Evolutionary conservation across 2,113 vertebrate genomes (phyloP), one percentile per base, ranked within the genome.

Genomic region (Takifugu flavidus): DNA sequence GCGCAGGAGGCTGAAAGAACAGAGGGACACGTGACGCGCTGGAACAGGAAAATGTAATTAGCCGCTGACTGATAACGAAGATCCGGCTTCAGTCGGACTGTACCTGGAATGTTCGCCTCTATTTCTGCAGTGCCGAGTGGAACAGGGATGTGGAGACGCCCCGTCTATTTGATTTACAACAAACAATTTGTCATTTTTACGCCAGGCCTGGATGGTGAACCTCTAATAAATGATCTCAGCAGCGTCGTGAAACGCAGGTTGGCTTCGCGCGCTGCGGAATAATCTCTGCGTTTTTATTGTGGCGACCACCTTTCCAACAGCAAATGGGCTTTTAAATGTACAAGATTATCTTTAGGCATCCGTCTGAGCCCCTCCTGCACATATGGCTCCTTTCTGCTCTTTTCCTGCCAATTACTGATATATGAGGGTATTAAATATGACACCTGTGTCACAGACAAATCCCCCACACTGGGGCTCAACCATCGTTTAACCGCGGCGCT

Each of bases 341-440:
- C 62, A 57, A 49, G 65, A 62, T 78, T 76, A 82, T 87, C 88
- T 82, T 75, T 81, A 59, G 80, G 75, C 83, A 87, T 85, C 82
- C 44, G 44, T 56, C 51, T 80, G 74, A 68, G 62, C 49, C 78
- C 72, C 68, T 65, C 72, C 78, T 73, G 55, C 87, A 83, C 79
- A 80, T 88, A 59, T 70, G 80, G 59, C 89, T 65, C 60, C 43
- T 66, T 85, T 59, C 68, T 63, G 49, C 79, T 75, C 39, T 71
- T 78, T 74, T 67, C 53, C 60, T 56, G 75, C 49, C 75, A 59
- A 91, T 91, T 92, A 92, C 85, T 92, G 91, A 95, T 93, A 89
- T 82, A 87, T 84, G 90, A 87, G 67, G 78, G 71, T 75, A 93
- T 92, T 94, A 92, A 91, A 93, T 82, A 79, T 87, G 92, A 92